Evolutionary conservation across 1,140 invertebrate species (phyloP), one percentile per base, ranked within the genome.

Genomic region (Hetaerina americana): DNA sequence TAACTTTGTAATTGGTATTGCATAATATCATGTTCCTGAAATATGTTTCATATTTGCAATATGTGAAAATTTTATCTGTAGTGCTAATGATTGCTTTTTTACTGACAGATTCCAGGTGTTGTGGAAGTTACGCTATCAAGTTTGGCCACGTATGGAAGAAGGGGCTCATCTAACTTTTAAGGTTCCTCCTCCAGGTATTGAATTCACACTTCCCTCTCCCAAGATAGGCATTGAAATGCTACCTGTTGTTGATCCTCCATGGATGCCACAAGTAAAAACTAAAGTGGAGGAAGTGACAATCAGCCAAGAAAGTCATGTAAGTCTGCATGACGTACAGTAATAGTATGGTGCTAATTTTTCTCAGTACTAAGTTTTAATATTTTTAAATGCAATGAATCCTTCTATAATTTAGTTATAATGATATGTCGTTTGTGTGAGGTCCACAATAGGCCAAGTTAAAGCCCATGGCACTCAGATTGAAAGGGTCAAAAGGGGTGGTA

Each of bases 71-170:
- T 77, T 77, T 40, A 49, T 73, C 0, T 75, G 40, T 57, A 80
- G 26, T 70, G 27, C 70, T 27, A 26, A 26, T 18, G 73, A 72
- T 69, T 70, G 10, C 10, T 15, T 15, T 73, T 71, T 70, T 27
- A 72, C n/a, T 75, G 72, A 18, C 72, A 87, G 93, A 73, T 99
- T 98, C 83, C 91, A 97, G 86, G 90, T 94, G 8, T 84, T 99
- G 31, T 99, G 97, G 97, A 94, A 94, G 78, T 89, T 94, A 75
- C 85, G 98, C n/a, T 97, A 96, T 80, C 97, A 99, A 85, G 95
- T 97, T 5, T 99, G 97, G 97, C 93, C 95, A 0, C 86, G 97
- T 73, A 97, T 99, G 95, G 98, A 99, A 82, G 96, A 99, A 79
- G 91, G 92, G 26, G 96, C 96, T 5, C 94, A 97, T 70, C 79